Percentiles rank a stretch among this genome's conserved stretches.
These are phyloP conservation scores for Patella pellucida DNA, from an alignment of 2,888 invertebrate species.

Conservation along the genomic window DNA sequence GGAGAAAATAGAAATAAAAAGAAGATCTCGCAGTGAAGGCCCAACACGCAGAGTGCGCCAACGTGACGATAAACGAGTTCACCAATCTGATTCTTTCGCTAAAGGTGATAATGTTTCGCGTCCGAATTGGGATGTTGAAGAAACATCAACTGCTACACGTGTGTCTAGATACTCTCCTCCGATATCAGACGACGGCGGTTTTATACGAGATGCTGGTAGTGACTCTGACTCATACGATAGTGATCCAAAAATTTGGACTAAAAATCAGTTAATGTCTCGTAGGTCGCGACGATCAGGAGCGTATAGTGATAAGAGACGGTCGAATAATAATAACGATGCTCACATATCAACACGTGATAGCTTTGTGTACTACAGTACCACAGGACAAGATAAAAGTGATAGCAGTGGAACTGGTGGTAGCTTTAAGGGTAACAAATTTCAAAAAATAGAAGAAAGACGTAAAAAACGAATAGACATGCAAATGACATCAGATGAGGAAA, in stretches of 20 bases:
- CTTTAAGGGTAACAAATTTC: slow-evolving; percentile 47
- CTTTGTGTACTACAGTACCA: slow-evolving; percentile 36
- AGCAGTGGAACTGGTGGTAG: slow-evolving; percentile 29
- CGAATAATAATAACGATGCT: slow-evolving; percentile 34
- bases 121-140: slow-evolving; percentile 35
- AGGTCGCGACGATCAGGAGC: slow-evolving; percentile 40
- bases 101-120: slow-evolving; percentile 19
- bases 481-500: slow-evolving; percentile 63
- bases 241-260: slow-evolving; percentile 55
- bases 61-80: slow-evolving; percentile 46
- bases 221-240: slow-evolving; percentile 55
- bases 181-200: slow-evolving; percentile 44
- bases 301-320: slow-evolving; percentile 46
- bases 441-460: slow-evolving; percentile 60
- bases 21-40: slow-evolving; percentile 59
- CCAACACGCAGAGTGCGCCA: slow-evolving; percentile 44
- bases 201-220: slow-evolving; percentile 38
- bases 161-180: slow-evolving; percentile 24
- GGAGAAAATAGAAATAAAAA: slow-evolving; percentile 42
- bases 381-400: slow-evolving; percentile 38
- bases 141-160: slow-evolving; percentile 23
- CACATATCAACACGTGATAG: slow-evolving; percentile 38
- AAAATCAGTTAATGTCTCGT: slow-evolving; percentile 56
- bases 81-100: slow-evolving; percentile 30
- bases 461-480: slow-evolving; percentile 57